These are phyloP conservation scores for Diplolepis rosae DNA, from an alignment of 2,888 invertebrate species.

Conservation along the genomic window DNA sequence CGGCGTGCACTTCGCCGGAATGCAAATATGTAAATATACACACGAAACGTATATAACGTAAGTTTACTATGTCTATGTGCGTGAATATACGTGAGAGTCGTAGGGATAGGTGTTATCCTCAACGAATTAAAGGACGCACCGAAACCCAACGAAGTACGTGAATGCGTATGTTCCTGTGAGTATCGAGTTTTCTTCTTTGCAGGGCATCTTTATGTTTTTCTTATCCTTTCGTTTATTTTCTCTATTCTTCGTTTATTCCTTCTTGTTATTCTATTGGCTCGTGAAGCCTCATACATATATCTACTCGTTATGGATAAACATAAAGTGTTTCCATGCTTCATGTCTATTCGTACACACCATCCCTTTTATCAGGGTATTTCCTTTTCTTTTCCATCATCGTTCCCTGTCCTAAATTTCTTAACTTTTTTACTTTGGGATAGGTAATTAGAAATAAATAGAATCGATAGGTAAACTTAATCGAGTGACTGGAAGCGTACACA, in stretches of 20 bases:
- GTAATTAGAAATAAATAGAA: neutral
- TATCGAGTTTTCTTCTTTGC: slow-evolving; percentile 5
- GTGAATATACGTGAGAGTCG: slow-evolving; percentile 38
- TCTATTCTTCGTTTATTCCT: neutral
- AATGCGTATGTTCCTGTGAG: slow-evolving; percentile 33
- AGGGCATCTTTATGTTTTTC: neutral
- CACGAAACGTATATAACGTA: slow-evolving; percentile 35
- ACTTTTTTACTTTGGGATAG: neutral
- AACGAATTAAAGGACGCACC: slow-evolving; percentile 65
- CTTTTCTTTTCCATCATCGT: slow-evolving; percentile 29
- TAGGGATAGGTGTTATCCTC: slow-evolving; percentile 56
- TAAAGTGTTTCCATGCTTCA: neutral
- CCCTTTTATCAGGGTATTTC: slow-evolving; percentile 18
- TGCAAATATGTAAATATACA: slow-evolving; percentile 66
- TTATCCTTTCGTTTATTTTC: slow-evolving; percentile 1
- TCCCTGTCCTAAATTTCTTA: slow-evolving; percentile 25
- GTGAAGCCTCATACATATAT: slow-evolving; percentile 20
- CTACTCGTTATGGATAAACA: slow-evolving; percentile 20
- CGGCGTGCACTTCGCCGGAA: slow-evolving; percentile 67
- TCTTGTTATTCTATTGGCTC: slow-evolving; percentile 1
- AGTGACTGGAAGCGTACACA: slow-evolving; percentile 4
- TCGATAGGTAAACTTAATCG: neutral
- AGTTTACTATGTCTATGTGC: slow-evolving; percentile 35
- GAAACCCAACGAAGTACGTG: slow-evolving; percentile 51
- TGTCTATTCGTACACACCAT: slow-evolving; percentile 14